phyloP scores from a whole-genome alignment of 2,888 invertebrate genomes.

The Molorchus minor region DNA sequence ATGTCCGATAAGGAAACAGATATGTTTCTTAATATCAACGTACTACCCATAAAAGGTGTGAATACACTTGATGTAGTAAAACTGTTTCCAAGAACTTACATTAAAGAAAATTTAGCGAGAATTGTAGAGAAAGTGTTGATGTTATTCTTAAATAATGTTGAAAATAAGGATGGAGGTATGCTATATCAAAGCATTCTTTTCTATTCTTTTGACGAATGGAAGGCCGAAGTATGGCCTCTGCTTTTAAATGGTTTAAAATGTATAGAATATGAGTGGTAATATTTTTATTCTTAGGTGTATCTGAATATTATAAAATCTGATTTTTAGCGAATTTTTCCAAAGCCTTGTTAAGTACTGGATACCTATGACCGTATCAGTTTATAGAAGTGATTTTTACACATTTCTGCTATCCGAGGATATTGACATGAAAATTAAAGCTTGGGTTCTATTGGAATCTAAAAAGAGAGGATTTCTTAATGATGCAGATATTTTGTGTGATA shows the following conservation, averaged over 20 bases:
- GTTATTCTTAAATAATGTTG: constrained; percentile 47
- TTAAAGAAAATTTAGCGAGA: constrained; percentile 23
- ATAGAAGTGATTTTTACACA: constrained; percentile 42
- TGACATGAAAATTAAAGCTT: constrained; percentile 39
- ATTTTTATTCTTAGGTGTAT: constrained; percentile 2
- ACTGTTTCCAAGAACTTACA: constrained; percentile 25
- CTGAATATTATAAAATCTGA: neutral
- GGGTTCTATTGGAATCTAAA: constrained; percentile 42
- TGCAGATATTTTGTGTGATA: constrained; percentile 21
- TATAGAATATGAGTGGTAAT: constrained; percentile 47
- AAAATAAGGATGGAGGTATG: constrained; percentile 47
- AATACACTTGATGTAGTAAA: constrained; percentile 40
- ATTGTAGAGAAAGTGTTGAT: constrained; percentile 39
- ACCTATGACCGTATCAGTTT: constrained; percentile 40
- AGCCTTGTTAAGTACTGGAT: constrained; percentile 51
- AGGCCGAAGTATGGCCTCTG: constrained; percentile 40
- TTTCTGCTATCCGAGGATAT: constrained; percentile 35
- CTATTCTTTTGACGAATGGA: constrained; percentile 44
- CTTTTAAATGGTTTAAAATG: constrained; percentile 34
- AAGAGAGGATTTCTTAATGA: constrained; percentile 34
- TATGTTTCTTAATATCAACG: constrained; percentile 33
- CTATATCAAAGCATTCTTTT: constrained; percentile 43
- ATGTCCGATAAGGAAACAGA: constrained; percentile 25
- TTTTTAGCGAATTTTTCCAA: constrained; percentile 51
- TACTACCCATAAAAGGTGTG: constrained; percentile 42